A percentile compares a stretch with the other conserved stretches of the same genome.
Conservation (phyloP, 2,888 invertebrate species). For the Caenorhabditis uteleia region DNA sequence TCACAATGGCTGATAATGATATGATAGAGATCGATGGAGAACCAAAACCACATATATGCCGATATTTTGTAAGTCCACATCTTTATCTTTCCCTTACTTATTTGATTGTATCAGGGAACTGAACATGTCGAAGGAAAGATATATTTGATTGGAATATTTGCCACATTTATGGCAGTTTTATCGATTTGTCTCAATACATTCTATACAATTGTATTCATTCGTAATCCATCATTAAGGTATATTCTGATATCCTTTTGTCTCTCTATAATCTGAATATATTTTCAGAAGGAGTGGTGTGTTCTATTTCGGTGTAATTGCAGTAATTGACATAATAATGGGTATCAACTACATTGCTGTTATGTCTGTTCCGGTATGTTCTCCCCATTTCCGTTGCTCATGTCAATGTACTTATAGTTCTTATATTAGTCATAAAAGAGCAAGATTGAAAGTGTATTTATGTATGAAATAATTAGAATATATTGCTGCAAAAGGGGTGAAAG, state of each 20-base stretch:
- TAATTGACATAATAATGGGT: conserved; percentile 67
- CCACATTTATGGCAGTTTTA: conserved; percentile 58
- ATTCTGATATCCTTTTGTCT: not conserved
- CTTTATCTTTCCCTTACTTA: too few relatives aligned
- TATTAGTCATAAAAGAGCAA: too few relatives aligned
- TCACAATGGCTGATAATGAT: too few relatives aligned
- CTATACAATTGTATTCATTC: conserved; percentile 63
- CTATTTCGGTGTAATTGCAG: conserved; percentile 67
- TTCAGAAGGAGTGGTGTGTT: conserved; percentile 62
- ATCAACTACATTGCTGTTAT: conserved; percentile 67
- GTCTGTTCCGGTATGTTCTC: conserved; percentile 60
- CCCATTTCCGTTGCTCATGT: not conserved
- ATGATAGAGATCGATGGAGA: not conserved
- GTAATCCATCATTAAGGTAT: conserved; percentile 45
- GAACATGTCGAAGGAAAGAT: conserved; percentile 65
- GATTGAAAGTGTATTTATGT: too few relatives aligned
- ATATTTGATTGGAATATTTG: conserved; percentile 65
- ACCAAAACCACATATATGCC: not conserved
- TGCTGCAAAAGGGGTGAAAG: too few relatives aligned
- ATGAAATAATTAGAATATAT: too few relatives aligned
- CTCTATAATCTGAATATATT: conserved; percentile 4
- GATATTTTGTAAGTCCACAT: not conserved
- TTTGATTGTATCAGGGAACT: conserved; percentile 58
- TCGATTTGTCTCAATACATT: conserved; percentile 67
- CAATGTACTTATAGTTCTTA: too few relatives aligned